These are phyloP conservation scores for Spinus pinus DNA, from an alignment of 2,797 vertebrate species.

Conservation along the genomic window DNA sequence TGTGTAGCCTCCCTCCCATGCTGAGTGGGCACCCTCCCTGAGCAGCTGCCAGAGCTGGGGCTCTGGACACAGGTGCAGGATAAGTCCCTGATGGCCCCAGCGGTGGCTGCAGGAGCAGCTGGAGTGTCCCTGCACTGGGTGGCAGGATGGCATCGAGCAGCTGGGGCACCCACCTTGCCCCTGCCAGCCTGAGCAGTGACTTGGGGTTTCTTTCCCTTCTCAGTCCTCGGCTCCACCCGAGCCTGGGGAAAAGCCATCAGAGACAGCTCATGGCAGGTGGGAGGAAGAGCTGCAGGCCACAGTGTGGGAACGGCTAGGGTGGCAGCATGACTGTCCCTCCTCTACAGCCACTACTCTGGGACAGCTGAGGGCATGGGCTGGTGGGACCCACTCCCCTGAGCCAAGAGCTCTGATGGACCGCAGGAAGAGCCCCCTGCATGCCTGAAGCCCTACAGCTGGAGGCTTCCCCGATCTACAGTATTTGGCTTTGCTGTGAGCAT, in stretches of 20 bases:
- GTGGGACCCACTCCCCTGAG: background rate
- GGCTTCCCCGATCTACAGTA: background rate
- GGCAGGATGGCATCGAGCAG: background rate
- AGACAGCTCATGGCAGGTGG: accelerated
- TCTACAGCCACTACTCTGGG: accelerated
- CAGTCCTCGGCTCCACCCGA: accelerated
- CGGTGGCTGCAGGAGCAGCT: background rate
- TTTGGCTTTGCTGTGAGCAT: background rate
- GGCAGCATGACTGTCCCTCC: background rate
- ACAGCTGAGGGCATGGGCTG: background rate
- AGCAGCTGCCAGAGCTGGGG: background rate
- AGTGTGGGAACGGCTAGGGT: background rate
- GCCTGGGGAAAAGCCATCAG: background rate
- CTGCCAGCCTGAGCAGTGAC: background rate
- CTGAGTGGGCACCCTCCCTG: background rate
- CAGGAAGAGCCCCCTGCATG: background rate
- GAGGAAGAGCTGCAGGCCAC: background rate
- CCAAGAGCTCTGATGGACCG: background rate
- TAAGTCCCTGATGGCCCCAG: accelerated
- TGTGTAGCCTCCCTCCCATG: accelerated
- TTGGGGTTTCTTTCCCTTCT: background rate
- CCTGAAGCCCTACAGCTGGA: background rate
- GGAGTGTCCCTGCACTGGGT: accelerated
- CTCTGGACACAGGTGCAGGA: background rate
- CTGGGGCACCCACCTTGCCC: accelerated